Conservation (phyloP, 2,113 vertebrate species). For the Nerophis lumbriciformis region DNA sequence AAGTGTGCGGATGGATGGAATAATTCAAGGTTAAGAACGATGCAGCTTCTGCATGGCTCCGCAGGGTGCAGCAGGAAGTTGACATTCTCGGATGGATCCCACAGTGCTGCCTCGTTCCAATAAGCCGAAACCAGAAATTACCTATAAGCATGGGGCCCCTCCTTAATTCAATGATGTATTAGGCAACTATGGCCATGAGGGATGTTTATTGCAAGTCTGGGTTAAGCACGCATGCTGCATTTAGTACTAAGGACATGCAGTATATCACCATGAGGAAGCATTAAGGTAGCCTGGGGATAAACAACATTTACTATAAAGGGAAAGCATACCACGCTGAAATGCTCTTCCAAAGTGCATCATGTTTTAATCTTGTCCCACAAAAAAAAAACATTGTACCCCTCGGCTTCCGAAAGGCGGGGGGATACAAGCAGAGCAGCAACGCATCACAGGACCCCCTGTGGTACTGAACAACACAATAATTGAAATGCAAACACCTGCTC, state of each 20-base stretch:
- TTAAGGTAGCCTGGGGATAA: slow-evolving; percentile 39
- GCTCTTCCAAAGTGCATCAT: slow-evolving; percentile 13
- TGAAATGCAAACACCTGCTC: slow-evolving; percentile 45
- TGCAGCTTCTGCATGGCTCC: slow-evolving; percentile 7
- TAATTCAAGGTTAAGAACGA: slow-evolving; percentile 24
- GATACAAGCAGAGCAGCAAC: slow-evolving; percentile 7
- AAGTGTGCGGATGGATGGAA: slow-evolving; percentile 17
- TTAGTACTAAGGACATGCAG: slow-evolving; percentile 36
- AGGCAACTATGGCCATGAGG: slow-evolving; percentile 25
- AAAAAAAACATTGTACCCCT: slow-evolving; percentile 14
- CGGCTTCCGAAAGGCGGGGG: slow-evolving; percentile 6
- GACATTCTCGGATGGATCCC: slow-evolving; percentile 13
- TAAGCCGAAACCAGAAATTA: slow-evolving; percentile 21
- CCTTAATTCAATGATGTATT: slow-evolving; percentile 48
- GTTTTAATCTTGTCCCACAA: slow-evolving; percentile 20
- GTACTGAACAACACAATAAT: slow-evolving; percentile 24
- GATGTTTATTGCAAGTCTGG: slow-evolving; percentile 41
- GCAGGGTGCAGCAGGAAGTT: slow-evolving; percentile 10
- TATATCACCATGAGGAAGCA: slow-evolving; percentile 48
- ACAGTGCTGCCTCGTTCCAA: slow-evolving; percentile 10
- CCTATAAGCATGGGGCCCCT: slow-evolving; percentile 15
- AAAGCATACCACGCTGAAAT: slow-evolving; percentile 1
- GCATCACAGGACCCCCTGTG: slow-evolving; percentile 7
- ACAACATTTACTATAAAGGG: slow-evolving; percentile 22
- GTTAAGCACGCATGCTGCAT: slow-evolving; percentile 28